Evolutionary conservation across 2,797 vertebrate species (phyloP).

Genomic region (Vultur gryphus): DNA sequence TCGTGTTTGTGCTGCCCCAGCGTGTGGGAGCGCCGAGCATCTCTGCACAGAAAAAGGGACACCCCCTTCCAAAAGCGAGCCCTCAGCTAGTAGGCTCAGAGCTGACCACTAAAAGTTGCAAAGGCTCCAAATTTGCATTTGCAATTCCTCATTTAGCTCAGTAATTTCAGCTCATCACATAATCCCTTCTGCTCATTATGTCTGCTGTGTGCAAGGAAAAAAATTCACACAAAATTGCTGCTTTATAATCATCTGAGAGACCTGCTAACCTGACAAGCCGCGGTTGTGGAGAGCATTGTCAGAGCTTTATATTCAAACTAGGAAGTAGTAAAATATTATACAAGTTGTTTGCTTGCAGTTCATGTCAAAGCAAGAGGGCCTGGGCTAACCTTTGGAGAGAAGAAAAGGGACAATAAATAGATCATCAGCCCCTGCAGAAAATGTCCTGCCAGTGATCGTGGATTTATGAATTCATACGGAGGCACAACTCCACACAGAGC

Average conservation of each 20-base stretch:
- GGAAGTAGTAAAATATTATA: neutral
- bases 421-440: slow-evolving; percentile 35
- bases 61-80: neutral
- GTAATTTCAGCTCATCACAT: neutral
- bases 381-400: slow-evolving; percentile 19
- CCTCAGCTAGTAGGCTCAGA: neutral
- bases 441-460: neutral
- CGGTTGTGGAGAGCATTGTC: neutral
- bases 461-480: neutral
- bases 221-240: neutral
- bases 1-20: neutral
- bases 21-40: neutral
- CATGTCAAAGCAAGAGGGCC: neutral
- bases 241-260: neutral
- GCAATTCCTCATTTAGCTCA: neutral
- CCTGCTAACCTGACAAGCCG: neutral
- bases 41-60: neutral
- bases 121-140: neutral
- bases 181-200: neutral
- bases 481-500: neutral
- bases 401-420: slow-evolving; percentile 45
- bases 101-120: neutral
- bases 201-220: neutral
- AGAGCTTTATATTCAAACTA: neutral
- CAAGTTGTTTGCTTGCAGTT: slow-evolving; percentile 2